These are phyloP conservation scores for Pempheris klunzingeri DNA, from an alignment of 2,797 vertebrate species.

Conservation along the genomic window DNA sequence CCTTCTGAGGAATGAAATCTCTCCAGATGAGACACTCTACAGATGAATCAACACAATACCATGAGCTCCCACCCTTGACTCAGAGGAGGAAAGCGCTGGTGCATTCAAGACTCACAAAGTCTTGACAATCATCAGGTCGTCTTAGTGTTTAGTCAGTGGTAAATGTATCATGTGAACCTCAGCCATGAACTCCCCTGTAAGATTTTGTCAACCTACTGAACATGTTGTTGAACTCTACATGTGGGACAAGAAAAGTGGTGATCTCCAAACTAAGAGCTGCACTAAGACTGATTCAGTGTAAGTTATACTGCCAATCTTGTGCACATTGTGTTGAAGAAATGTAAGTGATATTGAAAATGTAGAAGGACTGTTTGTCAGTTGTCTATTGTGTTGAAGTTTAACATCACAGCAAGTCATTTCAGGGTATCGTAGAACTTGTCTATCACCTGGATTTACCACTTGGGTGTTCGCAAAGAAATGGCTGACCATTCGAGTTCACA, in stretches of 20 bases:
- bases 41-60: background rate
- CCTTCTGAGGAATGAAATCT: conserved; percentile 11
- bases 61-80: conserved; percentile 10
- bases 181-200: background rate
- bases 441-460: background rate
- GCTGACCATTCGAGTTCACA: background rate
- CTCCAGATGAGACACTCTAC: background rate
- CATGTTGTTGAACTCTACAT: conserved; percentile 12
- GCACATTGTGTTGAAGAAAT: background rate
- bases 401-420: background rate
- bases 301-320: background rate
- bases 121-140: background rate
- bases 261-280: too few species aligned
- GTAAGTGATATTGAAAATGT: background rate
- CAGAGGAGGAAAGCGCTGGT: background rate
- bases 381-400: background rate
- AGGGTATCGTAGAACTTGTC: background rate
- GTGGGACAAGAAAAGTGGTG: background rate
- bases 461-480: background rate
- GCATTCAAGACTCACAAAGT: background rate
- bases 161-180: too few species aligned
- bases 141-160: background rate
- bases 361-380: background rate
- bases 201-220: background rate
- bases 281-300: background rate